These are phyloP conservation scores for Mesochorus sp. DNA, from an alignment of 2,888 invertebrate species.

Conservation along the genomic window DNA sequence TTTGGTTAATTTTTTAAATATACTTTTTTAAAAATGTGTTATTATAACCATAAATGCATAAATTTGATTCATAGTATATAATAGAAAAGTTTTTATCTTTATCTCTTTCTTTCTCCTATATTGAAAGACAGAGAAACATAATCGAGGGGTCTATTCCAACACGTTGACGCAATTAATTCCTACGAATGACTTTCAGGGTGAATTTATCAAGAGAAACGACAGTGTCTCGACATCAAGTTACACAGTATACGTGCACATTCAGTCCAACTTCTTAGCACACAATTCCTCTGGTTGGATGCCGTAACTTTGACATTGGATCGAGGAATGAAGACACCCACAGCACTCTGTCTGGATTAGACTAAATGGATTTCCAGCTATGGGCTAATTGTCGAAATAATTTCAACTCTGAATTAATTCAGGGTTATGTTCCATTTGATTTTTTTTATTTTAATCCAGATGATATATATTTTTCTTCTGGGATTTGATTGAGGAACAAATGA, in stretches of 20 bases:
- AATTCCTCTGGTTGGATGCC: constrained; percentile 30
- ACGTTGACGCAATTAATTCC: constrained; percentile 69
- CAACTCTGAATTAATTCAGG: constrained; percentile 71
- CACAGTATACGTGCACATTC: constrained; percentile 48
- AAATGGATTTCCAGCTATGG: constrained; percentile 69
- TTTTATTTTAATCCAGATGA: background rate
- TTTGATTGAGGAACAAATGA: constrained; percentile 66
- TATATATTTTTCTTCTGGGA: constrained; percentile 16
- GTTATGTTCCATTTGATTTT: constrained; percentile 13
- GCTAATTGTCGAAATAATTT: constrained; percentile 76
- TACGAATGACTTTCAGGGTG: constrained; percentile 70
- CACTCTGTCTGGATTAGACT: constrained; percentile 72
- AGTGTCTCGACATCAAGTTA: too few species aligned
- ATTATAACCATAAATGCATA: too few species aligned
- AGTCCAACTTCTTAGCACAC: background rate
- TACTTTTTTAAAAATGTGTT: too few species aligned
- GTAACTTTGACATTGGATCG: constrained; percentile 44
- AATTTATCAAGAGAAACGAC: too few species aligned
- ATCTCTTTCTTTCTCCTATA: background rate
- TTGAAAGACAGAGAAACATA: background rate
- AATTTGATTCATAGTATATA: too few species aligned
- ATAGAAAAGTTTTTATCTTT: background rate
- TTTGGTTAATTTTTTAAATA: too few species aligned
- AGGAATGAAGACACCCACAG: constrained; percentile 47
- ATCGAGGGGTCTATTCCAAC: too few species aligned